Percentiles rank a stretch among this genome's conserved stretches.
Evolutionary conservation across 1,140 invertebrate species (phyloP).

Genomic region (Armadillidium nasatum): DNA sequence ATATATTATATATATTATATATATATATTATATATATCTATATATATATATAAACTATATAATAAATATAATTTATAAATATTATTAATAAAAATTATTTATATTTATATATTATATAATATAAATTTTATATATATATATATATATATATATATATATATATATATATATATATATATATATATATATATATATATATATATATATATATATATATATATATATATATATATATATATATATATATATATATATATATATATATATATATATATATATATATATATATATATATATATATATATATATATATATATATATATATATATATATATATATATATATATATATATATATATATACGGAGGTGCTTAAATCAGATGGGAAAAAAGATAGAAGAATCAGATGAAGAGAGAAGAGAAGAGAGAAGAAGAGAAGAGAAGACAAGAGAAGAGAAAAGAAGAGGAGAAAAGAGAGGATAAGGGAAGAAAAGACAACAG

Average conservation of each 20-base stretch:
- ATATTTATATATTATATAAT: background rate
- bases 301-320: constrained; percentile 22
- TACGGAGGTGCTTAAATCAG: no score
- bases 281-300: constrained; percentile 18
- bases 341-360: constrained; percentile 21
- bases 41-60: no score
- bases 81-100: no score
- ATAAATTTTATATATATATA: background rate
- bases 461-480: no score
- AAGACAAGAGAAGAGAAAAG: no score
- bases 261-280: background rate
- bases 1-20: no score
- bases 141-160: background rate
- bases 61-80: no score
- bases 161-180: constrained; percentile 10
- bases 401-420: no score
- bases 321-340: constrained; percentile 21
- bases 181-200: constrained; percentile 2
- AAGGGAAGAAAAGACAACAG: no score
- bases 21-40: no score
- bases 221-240: constrained; percentile 14
- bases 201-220: constrained; percentile 16
- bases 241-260: constrained; percentile 7
- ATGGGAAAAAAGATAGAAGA: no score
- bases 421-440: no score